These are phyloP conservation scores for Hoplodrina ambigua DNA, from an alignment of 2,888 invertebrate genomes.

Conservation along the genomic window DNA sequence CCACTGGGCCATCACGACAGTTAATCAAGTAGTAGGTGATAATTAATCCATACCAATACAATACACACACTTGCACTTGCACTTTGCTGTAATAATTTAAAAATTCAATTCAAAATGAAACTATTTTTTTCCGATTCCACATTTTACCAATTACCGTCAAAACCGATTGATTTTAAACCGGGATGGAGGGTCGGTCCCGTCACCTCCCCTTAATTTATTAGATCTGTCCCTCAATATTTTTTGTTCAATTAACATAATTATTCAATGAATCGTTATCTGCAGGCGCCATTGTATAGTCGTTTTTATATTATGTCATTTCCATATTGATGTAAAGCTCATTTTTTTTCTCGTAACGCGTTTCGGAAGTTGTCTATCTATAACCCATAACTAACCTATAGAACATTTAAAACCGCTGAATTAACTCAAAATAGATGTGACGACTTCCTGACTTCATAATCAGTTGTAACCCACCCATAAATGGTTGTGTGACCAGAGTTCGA, in stretches of 20 bases:
- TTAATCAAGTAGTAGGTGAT: too few relatives aligned
- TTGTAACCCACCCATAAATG: too few relatives aligned
- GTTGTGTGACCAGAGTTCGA: too few relatives aligned
- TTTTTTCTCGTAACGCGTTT: not conserved
- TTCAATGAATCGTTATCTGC: slow-evolving; percentile 82
- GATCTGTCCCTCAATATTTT: slow-evolving; percentile 76
- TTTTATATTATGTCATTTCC: slow-evolving; percentile 58
- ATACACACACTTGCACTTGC: too few relatives aligned
- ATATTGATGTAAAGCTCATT: slow-evolving; percentile 52
- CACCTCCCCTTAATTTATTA: slow-evolving; percentile 74
- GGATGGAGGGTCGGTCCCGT: slow-evolving; percentile 55
- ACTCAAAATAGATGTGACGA: too few relatives aligned
- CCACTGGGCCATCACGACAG: too few relatives aligned
- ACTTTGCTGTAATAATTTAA: not conserved
- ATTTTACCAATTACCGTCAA: slow-evolving; percentile 60
- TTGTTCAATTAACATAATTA: slow-evolving; percentile 85
- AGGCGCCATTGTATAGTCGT: slow-evolving; percentile 65
- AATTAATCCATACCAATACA: too few relatives aligned
- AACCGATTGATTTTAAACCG: slow-evolving; percentile 53
- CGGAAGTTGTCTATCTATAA: not conserved
- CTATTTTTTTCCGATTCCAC: slow-evolving; percentile 5
- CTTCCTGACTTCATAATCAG: too few relatives aligned
- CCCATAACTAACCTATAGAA: too few relatives aligned
- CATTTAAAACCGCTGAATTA: too few relatives aligned
- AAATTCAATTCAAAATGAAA: too few relatives aligned